These are phyloP conservation scores for Aphelinus certus DNA, from an alignment of 1,140 invertebrate genomes.

Conservation along the genomic window DNA sequence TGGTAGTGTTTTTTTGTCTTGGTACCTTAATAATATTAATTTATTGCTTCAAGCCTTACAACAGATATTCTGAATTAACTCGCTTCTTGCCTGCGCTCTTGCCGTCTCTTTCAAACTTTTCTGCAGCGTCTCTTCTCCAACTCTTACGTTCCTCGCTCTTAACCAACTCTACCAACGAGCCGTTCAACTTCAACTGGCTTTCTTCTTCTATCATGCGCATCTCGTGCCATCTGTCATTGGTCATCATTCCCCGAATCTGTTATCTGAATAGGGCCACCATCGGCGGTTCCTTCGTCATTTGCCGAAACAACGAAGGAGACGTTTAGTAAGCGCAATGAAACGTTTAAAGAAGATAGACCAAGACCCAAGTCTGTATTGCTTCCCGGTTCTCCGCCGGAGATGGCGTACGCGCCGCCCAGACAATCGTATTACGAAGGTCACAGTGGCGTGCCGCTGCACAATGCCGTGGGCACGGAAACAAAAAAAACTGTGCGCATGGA, in stretches of 20 bases:
- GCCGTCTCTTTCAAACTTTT: conserved; percentile 1
- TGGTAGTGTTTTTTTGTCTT: no score
- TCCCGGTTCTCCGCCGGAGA: conserved; percentile 70
- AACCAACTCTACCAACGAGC: conserved; percentile 1
- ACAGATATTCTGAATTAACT: background rate
- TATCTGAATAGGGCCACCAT: conserved; percentile 40
- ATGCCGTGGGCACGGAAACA: conserved; percentile 72
- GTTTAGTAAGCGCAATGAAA: conserved; percentile 45
- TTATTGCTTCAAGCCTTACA: no score
- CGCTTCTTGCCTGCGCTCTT: background rate
- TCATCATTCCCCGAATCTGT: conserved; percentile 64
- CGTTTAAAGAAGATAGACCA: conserved; percentile 51
- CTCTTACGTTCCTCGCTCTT: conserved; percentile 4
- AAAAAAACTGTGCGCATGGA: conserved; percentile 76
- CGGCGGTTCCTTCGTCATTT: conserved; percentile 35
- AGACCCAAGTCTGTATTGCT: conserved; percentile 65
- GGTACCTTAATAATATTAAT: no score
- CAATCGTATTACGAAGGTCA: conserved; percentile 67
- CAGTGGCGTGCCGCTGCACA: conserved; percentile 66
- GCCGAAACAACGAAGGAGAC: conserved; percentile 44
- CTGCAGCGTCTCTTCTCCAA: conserved; percentile 5
- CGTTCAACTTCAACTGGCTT: background rate
- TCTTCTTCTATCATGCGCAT: conserved; percentile 26
- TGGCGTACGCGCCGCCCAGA: conserved; percentile 68
- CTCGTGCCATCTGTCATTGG: background rate